Conservation (phyloP, 1,140 invertebrate genomes). For the Drosophila kurseongensis region DNA sequence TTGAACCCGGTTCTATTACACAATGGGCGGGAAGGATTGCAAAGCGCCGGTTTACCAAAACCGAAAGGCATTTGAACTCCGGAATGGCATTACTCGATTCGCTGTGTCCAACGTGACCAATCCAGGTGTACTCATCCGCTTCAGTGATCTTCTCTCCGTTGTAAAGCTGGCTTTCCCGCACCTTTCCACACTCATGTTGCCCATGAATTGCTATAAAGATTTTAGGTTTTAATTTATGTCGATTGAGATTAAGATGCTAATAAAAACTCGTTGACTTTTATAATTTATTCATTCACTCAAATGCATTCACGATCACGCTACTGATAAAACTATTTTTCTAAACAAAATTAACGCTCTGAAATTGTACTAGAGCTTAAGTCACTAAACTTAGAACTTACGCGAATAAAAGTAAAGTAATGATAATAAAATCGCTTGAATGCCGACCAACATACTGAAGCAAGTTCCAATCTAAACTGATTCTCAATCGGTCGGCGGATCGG, state of each 20-base stretch:
- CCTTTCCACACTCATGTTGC: constrained; percentile 13
- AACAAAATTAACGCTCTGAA: no score
- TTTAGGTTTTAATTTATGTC: no score
- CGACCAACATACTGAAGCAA: not conserved
- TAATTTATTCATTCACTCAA: no score
- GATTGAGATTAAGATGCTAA: no score
- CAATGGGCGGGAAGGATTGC: not conserved
- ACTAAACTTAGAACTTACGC: constrained; percentile 8
- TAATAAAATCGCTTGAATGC: not conserved
- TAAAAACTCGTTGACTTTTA: no score
- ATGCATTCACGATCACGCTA: no score
- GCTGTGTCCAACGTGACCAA: constrained; percentile 9
- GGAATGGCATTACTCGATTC: not conserved
- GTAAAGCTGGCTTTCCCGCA: constrained; percentile 11
- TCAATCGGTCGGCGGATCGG: no score
- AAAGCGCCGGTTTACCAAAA: not conserved
- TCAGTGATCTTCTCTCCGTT: not conserved
- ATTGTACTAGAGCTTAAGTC: no score
- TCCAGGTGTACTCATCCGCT: constrained; percentile 26
- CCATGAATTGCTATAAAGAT: not conserved
- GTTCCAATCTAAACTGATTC: not conserved
- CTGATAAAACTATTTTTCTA: no score
- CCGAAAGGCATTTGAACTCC: not conserved
- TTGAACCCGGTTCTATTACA: not conserved
- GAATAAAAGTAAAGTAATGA: not conserved